phyloP scores from a whole-genome alignment of 2,797 vertebrate genomes.

The Sebastes goodei region DNA sequence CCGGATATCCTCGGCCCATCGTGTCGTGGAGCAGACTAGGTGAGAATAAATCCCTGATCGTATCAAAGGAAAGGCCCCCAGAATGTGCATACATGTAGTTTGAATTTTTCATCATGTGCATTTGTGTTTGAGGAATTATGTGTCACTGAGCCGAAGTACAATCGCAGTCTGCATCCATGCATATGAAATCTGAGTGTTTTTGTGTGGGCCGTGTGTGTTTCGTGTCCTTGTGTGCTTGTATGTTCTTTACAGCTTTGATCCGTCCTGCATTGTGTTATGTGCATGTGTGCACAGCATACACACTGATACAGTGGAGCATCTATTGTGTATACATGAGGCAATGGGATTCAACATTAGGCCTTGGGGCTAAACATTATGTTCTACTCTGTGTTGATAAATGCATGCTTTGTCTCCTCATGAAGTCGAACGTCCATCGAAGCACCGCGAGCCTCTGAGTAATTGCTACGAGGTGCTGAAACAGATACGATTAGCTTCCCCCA shows the following conservation, averaged over 20 bases:
- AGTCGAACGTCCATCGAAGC: conserved; percentile 49
- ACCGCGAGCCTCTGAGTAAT: conserved; percentile 60
- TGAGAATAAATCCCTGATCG: conserved; percentile 75
- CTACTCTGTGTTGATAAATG: conserved; percentile 55
- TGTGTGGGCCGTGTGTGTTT: not conserved
- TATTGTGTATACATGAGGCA: conserved; percentile 40
- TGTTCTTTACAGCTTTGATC: conserved; percentile 25
- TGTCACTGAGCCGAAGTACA: not conserved
- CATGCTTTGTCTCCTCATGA: conserved; percentile 51
- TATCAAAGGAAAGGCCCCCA: not conserved
- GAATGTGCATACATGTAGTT: not conserved
- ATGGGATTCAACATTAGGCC: conserved; percentile 41
- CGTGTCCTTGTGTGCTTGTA: conserved; percentile 11
- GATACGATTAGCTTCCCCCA: conserved; percentile 57
- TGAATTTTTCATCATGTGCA: not conserved
- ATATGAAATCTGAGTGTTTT: not conserved
- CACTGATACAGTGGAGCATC: conserved; percentile 23
- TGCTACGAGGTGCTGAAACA: conserved; percentile 60
- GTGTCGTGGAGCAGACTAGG: conserved; percentile 99
- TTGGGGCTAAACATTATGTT: conserved; percentile 57
- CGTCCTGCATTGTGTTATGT: conserved; percentile 9
- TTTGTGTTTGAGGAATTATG: conserved; percentile 15
- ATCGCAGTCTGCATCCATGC: not conserved
- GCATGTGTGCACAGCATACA: conserved; percentile 22
- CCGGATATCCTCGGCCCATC: conserved; percentile 95